Evolutionary conservation across 2,113 vertebrate genomes (phyloP).

Genomic region (Brienomyrus longianalis): DNA sequence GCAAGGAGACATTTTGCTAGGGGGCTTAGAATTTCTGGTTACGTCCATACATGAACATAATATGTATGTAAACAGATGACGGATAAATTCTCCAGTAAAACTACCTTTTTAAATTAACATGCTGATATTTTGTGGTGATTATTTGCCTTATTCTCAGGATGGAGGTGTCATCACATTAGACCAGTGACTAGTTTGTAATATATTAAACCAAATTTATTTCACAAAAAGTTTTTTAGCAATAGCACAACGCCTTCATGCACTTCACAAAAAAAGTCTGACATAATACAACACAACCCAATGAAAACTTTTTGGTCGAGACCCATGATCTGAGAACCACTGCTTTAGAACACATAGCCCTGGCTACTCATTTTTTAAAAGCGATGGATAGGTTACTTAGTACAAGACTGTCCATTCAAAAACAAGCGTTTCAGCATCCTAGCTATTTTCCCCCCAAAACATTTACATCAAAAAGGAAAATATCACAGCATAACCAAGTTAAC

Average conservation of each 20-base stretch:
- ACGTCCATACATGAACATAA: neutral
- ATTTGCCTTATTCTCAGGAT: neutral
- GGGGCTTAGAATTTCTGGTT: neutral
- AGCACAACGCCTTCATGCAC: neutral
- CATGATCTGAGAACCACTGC: neutral
- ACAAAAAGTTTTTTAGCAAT: neutral
- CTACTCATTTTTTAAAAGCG: neutral
- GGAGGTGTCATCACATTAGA: neutral
- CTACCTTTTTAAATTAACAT: neutral
- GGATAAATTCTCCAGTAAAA: neutral
- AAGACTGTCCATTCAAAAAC: neutral
- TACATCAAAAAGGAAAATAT: neutral
- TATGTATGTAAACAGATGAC: neutral
- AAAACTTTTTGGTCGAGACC: neutral
- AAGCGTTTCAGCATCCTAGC: neutral
- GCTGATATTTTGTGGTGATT: neutral
- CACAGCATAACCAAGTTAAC: neutral
- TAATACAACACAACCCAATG: neutral
- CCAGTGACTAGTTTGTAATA: neutral
- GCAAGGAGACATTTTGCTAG: neutral
- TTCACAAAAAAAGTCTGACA: neutral
- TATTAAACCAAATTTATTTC: neutral
- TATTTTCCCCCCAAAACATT: neutral
- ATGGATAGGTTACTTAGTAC: neutral
- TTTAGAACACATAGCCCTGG: neutral